Conservation (phyloP, 2,888 invertebrate species). For the Muschampia plurimacula region DNA sequence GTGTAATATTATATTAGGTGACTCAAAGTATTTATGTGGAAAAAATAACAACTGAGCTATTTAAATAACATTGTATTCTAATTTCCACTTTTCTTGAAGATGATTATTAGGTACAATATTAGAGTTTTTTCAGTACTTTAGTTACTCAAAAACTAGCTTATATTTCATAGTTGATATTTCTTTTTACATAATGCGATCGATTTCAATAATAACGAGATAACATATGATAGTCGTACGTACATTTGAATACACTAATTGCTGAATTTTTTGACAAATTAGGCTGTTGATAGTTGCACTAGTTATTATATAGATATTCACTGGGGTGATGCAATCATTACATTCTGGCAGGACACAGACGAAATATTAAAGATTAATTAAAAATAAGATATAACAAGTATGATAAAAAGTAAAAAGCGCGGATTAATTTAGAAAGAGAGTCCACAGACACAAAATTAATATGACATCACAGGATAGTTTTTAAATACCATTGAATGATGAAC, state of each 20-base stretch:
- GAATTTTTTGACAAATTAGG: slow-evolving; percentile 68
- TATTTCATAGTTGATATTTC: slow-evolving; percentile 25
- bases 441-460: neutral
- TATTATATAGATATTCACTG: slow-evolving; percentile 49
- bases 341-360: neutral
- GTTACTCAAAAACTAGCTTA: too few species aligned
- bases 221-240: slow-evolving; percentile 26
- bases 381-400: neutral
- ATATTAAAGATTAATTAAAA: neutral
- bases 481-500: neutral
- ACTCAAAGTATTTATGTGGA: slow-evolving; percentile 26
- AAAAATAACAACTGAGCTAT: slow-evolving; percentile 30
- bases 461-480: neutral
- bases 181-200: slow-evolving; percentile 26
- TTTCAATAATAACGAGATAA: slow-evolving; percentile 7
- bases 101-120: too few species aligned
- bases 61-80: slow-evolving; percentile 15
- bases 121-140: neutral
- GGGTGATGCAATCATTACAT: slow-evolving; percentile 45
- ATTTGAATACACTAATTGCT: slow-evolving; percentile 62
- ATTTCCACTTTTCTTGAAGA: neutral
- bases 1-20: slow-evolving; percentile 36
- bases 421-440: neutral
- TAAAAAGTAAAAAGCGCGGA: neutral
- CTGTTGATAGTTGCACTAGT: slow-evolving; percentile 71